Evolutionary conservation across 2,888 invertebrate species (phyloP).

Genomic region (Agrotis clavis): DNA sequence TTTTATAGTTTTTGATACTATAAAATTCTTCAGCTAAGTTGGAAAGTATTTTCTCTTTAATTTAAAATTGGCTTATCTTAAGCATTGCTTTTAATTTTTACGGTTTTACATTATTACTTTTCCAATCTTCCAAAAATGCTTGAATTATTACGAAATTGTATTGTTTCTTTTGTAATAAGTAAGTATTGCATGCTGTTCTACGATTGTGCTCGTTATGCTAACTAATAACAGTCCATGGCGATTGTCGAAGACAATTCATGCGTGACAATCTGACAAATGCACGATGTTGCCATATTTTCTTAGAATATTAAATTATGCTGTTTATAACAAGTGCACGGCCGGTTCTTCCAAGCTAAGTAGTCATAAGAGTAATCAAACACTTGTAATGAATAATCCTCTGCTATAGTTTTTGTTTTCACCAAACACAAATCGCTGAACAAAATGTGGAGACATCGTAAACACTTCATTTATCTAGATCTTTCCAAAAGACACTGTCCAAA

Average conservation of each 20-base stretch:
- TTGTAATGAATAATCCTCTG: background rate
- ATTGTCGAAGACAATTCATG: slow-evolving; percentile 49
- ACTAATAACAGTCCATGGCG: slow-evolving; percentile 16
- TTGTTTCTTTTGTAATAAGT: slow-evolving; percentile 18
- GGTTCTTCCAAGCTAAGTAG: background rate
- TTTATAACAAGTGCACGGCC: slow-evolving; percentile 12
- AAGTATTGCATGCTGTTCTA: slow-evolving; percentile 27
- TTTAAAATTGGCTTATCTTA: too few relatives aligned
- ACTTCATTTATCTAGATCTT: slow-evolving; percentile 30
- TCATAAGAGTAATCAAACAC: slow-evolving; percentile 4
- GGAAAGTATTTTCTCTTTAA: background rate
- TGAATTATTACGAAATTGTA: background rate
- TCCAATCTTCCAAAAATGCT: background rate
- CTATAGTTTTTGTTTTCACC: slow-evolving; percentile 1
- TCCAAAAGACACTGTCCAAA: slow-evolving; percentile 3
- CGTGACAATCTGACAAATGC: slow-evolving; percentile 41
- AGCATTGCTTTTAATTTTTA: too few relatives aligned
- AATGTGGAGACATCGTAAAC: background rate
- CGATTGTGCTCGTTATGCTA: slow-evolving; percentile 21
- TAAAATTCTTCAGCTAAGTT: background rate
- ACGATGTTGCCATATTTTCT: slow-evolving; percentile 37
- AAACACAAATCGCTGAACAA: background rate
- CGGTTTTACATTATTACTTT: too few relatives aligned
- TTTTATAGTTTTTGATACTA: background rate
- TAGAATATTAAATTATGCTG: slow-evolving; percentile 28